Percentiles rank a stretch among this genome's conserved stretches.
Evolutionary conservation across 2,888 invertebrate species (phyloP).

Genomic region (Trichogramma evanescens): DNA sequence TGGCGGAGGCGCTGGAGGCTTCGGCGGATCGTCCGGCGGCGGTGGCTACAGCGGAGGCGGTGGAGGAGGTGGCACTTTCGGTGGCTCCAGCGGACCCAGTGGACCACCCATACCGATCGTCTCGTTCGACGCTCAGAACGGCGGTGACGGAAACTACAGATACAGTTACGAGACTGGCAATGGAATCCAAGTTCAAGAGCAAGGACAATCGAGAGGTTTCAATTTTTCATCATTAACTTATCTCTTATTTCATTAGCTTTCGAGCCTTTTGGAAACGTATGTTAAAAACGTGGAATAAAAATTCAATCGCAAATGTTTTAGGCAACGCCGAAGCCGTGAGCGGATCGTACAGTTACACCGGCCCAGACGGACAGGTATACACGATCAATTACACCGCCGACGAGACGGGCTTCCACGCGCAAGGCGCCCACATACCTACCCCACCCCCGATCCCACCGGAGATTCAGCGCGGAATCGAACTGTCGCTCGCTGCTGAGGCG

Average conservation of each 20-base stretch:
- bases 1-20: slow-evolving; percentile 5
- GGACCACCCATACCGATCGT: slow-evolving; percentile 36
- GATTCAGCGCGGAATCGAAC: slow-evolving; percentile 39
- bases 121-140: slow-evolving; percentile 36
- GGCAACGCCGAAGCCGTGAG: slow-evolving; percentile 38
- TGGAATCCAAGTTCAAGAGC: slow-evolving; percentile 39
- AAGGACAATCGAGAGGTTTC: slow-evolving; percentile 37
- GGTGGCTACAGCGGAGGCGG: slow-evolving; percentile 18
- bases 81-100: slow-evolving; percentile 24
- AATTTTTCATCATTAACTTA: neutral
- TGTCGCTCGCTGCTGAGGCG: slow-evolving; percentile 39
- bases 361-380: slow-evolving; percentile 38
- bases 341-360: slow-evolving; percentile 40
- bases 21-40: slow-evolving; percentile 7
- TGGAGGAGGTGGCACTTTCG: slow-evolving; percentile 19
- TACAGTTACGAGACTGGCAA: slow-evolving; percentile 42
- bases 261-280: neutral
- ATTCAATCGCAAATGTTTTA: slow-evolving; percentile 9
- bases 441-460: slow-evolving; percentile 42
- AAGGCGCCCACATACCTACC: slow-evolving; percentile 39
- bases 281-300: too few species aligned
- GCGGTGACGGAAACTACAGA: slow-evolving; percentile 39
- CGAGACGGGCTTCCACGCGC: slow-evolving; percentile 38
- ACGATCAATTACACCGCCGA: slow-evolving; percentile 39
- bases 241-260: neutral